Percentiles rank a stretch among this genome's conserved stretches.
These are phyloP conservation scores for Tragelaphus scriptus DNA, from an alignment of 2,113 vertebrate genomes.

Conservation along the genomic window DNA sequence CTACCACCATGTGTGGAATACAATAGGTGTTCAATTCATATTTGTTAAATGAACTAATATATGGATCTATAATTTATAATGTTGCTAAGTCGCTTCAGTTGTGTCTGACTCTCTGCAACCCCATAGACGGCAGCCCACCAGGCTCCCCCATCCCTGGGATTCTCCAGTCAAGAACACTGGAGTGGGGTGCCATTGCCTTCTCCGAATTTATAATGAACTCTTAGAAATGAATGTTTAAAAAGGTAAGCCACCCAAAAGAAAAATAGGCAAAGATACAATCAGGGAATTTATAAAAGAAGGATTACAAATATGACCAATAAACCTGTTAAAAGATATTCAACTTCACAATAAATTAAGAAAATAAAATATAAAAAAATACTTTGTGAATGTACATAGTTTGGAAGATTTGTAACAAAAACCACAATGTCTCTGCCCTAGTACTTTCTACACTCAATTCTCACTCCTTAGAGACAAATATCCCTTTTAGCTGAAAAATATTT, in stretches of 20 bases:
- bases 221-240: background rate
- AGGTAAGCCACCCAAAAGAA: background rate
- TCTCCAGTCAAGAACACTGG: no score
- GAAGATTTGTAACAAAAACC: background rate
- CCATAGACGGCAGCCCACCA: no score
- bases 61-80: background rate
- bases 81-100: no score
- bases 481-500: slow-evolving; percentile 3
- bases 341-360: background rate
- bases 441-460: background rate
- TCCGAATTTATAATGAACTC: background rate
- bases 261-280: background rate
- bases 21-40: background rate
- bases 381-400: background rate
- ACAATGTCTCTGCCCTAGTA: background rate
- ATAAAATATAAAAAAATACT: slow-evolving; percentile 3
- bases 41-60: background rate
- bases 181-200: no score
- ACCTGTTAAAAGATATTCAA: background rate
- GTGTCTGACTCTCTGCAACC: no score
- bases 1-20: background rate
- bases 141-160: no score
- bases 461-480: background rate
- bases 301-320: background rate
- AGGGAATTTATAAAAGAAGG: background rate